Base-by-base conservation (phyloP, 2,113 vertebrate genomes). In the Phasianus colchicus region DNA sequence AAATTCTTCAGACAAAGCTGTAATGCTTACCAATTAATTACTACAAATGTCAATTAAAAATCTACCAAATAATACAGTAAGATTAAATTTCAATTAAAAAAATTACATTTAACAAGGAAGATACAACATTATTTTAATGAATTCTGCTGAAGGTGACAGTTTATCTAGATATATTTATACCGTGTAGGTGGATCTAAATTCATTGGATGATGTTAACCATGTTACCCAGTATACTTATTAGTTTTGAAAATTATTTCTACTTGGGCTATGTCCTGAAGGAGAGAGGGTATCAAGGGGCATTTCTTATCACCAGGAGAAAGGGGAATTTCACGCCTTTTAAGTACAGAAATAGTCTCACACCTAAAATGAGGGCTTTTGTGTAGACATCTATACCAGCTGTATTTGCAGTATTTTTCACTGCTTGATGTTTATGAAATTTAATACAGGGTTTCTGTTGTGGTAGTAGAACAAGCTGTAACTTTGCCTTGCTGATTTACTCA, bases 71-170 rank as follows among this genome's bases (percentile, higher is more conserved):
- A 97, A 98, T 98, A 95, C 95, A 88, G 93, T 93, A 96, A 97
- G 98, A 98, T 98, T 98, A 98, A 98, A 98, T 98, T 98, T 98
- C 97, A 98, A 97, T 98, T 98, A 98, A 97, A 98, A 97, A 98
- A 98, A 98, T 98, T 97, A 97, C 95, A 86, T 97, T 98, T 97
- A 97, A 97, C 91, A 97, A 95, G 90, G 90, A 96, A 94, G 96
- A 97, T 98, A 63, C 96, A 98, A 97, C 97, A 96, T 97, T 97
- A 96, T 95, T 98, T 97, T 98, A 98, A 98, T 98, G 97, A 98
- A 97, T 98, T 98, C 94, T 96, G 97, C 98, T 98, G 97, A 97
- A 98, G 97, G 97, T 98, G 98, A 98, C 96, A 97, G 98, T 98
- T 98, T 97, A 95, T 97, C 93, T 96, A 92, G 97, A 98, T 97